These are phyloP conservation scores for Drosophila paranaensis DNA, from an alignment of 2,888 invertebrate genomes.

Conservation along the genomic window DNA sequence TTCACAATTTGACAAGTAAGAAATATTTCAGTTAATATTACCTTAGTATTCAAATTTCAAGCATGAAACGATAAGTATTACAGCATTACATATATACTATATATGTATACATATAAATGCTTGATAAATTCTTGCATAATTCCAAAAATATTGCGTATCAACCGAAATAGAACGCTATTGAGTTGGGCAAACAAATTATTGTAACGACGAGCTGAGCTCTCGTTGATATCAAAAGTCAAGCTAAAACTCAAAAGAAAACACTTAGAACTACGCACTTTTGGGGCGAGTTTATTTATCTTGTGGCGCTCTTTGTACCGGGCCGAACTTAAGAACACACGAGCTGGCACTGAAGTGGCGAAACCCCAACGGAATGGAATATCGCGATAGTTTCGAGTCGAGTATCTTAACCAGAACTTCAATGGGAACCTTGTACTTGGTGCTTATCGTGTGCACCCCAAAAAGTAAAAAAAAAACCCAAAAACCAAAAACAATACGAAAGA, in stretches of 20 bases:
- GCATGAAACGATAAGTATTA: background rate
- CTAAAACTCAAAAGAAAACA: constrained; percentile 25
- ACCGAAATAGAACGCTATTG: constrained; percentile 17
- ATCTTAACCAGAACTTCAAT: constrained; percentile 38
- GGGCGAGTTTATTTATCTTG: constrained; percentile 3
- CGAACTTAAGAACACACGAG: constrained; percentile 52
- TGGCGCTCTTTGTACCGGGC: constrained; percentile 35
- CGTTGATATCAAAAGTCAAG: constrained; percentile 33
- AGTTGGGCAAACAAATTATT: constrained; percentile 17
- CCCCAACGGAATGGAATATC: constrained; percentile 39
- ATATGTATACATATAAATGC: background rate
- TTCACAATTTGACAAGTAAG: too few species aligned
- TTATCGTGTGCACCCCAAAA: constrained; percentile 41
- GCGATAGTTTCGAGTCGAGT: constrained; percentile 55
- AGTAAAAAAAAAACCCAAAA: constrained; percentile 12
- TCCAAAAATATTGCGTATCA: constrained; percentile 7
- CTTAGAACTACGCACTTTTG: constrained; percentile 39
- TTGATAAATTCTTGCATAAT: constrained; percentile 13
- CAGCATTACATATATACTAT: background rate
- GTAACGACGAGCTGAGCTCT: constrained; percentile 33
- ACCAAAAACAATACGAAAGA: constrained; percentile 1
- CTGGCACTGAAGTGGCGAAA: constrained; percentile 54
- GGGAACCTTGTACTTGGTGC: constrained; percentile 55
- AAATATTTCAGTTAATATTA: too few species aligned
- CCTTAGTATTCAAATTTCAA: background rate